phyloP scores from a whole-genome alignment of 30 jellyfish, hydroid and myxozoan species.

The Phacellophora camtschatica region DNA sequence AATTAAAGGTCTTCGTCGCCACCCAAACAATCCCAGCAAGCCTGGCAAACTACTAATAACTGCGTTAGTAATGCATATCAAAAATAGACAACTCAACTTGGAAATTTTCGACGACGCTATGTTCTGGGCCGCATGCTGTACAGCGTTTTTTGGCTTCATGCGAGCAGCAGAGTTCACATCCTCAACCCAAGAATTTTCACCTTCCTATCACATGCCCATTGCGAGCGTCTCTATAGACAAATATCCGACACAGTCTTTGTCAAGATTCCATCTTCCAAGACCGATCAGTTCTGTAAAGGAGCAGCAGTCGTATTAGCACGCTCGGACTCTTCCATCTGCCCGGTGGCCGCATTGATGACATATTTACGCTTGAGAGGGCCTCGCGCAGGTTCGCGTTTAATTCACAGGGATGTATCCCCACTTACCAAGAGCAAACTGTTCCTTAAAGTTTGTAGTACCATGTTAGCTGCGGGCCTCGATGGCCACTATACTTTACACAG shows the following conservation, averaged over 20 bases:
- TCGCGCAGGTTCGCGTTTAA: too few relatives aligned
- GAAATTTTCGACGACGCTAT: not conserved
- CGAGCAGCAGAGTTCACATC: constrained; percentile 20
- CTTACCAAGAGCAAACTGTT: too few relatives aligned
- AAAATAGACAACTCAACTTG: not conserved
- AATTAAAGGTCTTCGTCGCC: not conserved
- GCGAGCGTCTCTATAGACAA: not conserved
- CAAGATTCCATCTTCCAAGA: not conserved
- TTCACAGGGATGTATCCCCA: too few relatives aligned
- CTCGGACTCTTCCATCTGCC: too few relatives aligned
- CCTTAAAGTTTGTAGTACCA: too few relatives aligned
- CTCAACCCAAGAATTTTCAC: not conserved
- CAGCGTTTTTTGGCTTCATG: constrained; percentile 7
- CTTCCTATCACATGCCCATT: not conserved
- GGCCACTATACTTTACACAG: too few relatives aligned
- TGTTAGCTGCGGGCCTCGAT: too few relatives aligned
- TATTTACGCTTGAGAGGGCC: too few relatives aligned
- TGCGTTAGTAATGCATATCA: not conserved
- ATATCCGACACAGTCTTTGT: not conserved
- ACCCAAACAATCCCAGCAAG: not conserved
- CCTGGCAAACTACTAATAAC: not conserved
- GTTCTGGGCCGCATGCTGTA: constrained; percentile 24
- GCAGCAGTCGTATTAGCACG: too few relatives aligned
- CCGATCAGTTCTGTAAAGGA: constrained; percentile 39
- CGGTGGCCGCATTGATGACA: too few relatives aligned